A percentile compares a stretch with the other conserved stretches of the same genome.
phyloP scores from a whole-genome alignment of 2,888 invertebrate species.

The Trichopria drosophilae region DNA sequence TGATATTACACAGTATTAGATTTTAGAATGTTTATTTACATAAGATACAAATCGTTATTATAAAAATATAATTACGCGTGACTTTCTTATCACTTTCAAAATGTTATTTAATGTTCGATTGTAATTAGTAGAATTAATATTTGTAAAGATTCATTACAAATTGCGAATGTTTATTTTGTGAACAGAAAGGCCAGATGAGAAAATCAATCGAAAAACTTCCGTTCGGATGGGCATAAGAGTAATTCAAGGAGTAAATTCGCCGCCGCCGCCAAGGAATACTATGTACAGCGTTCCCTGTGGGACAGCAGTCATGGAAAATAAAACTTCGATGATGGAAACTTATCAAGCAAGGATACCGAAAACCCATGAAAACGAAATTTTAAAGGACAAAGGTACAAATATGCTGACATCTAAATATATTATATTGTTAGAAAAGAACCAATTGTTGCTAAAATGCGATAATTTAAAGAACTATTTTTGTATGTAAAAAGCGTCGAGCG shows the following conservation, averaged over 20 bases:
- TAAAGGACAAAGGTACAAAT: conserved; percentile 29
- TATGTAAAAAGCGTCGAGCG: neutral
- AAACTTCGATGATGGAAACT: conserved; percentile 18
- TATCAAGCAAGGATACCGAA: conserved; percentile 37
- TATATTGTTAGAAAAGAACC: neutral
- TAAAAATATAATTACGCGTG: too few relatives aligned
- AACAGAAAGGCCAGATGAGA: conserved; percentile 79
- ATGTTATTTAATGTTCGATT: too few relatives aligned
- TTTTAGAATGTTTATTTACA: too few relatives aligned
- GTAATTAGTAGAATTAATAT: too few relatives aligned
- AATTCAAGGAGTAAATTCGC: conserved; percentile 65
- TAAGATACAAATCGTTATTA: too few relatives aligned
- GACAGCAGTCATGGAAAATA: too few relatives aligned
- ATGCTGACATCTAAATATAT: neutral
- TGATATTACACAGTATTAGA: too few relatives aligned
- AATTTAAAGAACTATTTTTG: neutral
- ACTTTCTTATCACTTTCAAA: too few relatives aligned
- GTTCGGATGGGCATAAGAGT: conserved; percentile 81
- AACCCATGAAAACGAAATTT: conserved; percentile 42
- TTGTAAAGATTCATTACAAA: too few relatives aligned
- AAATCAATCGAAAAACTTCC: conserved; percentile 75
- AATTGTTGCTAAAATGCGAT: neutral
- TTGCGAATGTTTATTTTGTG: neutral
- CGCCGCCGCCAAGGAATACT: conserved; percentile 43
- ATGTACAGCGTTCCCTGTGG: conserved; percentile 42